A percentile compares a stretch with the other conserved stretches of the same genome.
phyloP scores from a whole-genome alignment of 2,797 vertebrate genomes.

The Hoplostethus mediterraneus region DNA sequence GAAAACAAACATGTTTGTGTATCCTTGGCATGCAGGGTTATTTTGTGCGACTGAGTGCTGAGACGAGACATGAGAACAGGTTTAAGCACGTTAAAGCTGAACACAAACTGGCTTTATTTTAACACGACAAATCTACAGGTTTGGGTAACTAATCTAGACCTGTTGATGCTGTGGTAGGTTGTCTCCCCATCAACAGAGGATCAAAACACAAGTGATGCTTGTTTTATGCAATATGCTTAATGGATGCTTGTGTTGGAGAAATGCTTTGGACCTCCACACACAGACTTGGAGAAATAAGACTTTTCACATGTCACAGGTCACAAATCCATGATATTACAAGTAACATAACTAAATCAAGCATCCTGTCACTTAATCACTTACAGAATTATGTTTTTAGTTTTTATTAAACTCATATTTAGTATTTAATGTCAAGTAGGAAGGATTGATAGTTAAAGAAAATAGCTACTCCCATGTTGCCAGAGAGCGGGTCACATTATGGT shows the following conservation, averaged over 20 bases:
- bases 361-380: too few relatives aligned
- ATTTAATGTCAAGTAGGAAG: background rate
- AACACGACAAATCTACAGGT: too few relatives aligned
- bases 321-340: background rate
- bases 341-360: too few relatives aligned
- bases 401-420: background rate
- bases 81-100: background rate
- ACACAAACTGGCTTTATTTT: too few relatives aligned
- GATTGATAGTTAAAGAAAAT: too few relatives aligned
- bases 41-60: background rate
- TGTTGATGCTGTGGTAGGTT: too few relatives aligned
- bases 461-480: background rate
- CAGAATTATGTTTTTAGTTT: background rate
- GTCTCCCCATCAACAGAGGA: too few relatives aligned
- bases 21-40: conserved; percentile 18
- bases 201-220: background rate
- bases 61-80: background rate
- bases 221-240: background rate
- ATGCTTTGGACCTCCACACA: background rate
- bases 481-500: background rate
- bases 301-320: background rate
- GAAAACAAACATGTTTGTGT: conserved; percentile 47
- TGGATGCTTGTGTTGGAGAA: too few relatives aligned
- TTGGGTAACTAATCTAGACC: too few relatives aligned
- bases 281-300: background rate